These are phyloP conservation scores for Phylloscopus whistleri DNA, from an alignment of 2,113 vertebrate genomes.

Conservation along the genomic window DNA sequence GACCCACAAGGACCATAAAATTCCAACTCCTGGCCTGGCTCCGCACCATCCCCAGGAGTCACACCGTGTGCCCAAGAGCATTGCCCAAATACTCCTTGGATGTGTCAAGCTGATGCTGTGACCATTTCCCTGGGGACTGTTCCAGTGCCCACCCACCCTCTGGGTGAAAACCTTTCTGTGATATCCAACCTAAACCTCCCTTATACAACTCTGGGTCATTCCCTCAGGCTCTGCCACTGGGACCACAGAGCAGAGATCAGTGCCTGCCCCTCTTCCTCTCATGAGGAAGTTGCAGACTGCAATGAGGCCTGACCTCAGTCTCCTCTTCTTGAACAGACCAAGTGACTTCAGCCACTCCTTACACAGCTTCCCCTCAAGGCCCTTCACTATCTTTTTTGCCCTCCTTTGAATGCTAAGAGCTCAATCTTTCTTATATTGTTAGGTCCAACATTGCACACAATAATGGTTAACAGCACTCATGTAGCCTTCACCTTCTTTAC, in stretches of 20 bases:
- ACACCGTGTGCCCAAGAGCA: neutral
- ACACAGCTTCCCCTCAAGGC: fast-evolving
- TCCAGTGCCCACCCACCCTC: neutral
- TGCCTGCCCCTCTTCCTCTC: neutral
- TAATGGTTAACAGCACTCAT: neutral
- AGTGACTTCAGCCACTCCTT: neutral
- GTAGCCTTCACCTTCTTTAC: neutral
- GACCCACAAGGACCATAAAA: neutral
- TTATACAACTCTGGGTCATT: neutral
- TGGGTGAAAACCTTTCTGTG: neutral
- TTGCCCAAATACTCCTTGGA: fast-evolving
- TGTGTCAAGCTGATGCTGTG: neutral
- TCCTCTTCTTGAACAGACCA: neutral
- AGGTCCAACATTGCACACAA: neutral
- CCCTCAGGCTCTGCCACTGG: neutral
- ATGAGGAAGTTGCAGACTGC: neutral
- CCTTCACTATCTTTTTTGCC: neutral
- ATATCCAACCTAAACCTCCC: neutral
- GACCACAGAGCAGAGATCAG: neutral
- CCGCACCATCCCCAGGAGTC: neutral
- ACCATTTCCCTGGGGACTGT: neutral
- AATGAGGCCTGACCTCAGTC: neutral
- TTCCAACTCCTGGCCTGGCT: neutral
- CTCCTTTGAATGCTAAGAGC: neutral
- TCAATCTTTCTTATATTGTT: neutral